Base-by-base conservation (phyloP, 2,888 invertebrate species). In the Mimachlamys varia region DNA sequence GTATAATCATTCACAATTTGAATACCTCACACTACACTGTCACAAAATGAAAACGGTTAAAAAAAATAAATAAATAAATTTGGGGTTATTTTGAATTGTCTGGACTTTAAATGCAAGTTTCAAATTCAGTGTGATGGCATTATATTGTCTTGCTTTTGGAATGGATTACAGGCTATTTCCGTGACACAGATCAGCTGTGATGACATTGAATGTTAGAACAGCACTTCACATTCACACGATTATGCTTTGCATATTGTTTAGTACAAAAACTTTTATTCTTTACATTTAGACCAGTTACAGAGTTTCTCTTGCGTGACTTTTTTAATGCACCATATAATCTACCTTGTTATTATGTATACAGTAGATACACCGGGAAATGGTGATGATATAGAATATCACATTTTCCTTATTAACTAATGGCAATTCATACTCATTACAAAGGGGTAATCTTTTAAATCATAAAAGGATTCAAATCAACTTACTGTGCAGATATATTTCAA, bases 231-330 rank as follows among this genome's bases (percentile, higher is more conserved):
- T 76, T 76, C 76, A 33, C 33, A 76, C 76, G 22, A 76, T 76
- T 76, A 76, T 76, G 76, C 76, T 76, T 76, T 76, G 76, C 76
- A 76, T 76, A 76, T 76, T 76, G 76, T 76, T 76, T 44, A 33
- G 12, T 76, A 22, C 33, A 33, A 76, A 13, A 33, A 12, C 22
- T 22, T 17, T 0, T 22, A 62, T 33, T 33, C 76, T 15, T 33
- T 33, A 33, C 33, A 76, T 33, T 76, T 76, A 76, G 76, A 76
- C 76, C 76, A 76, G n/a, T 76, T 76, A n/a, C 10, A 76, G 55
- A 58, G n/a, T 3, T 53, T 17, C 53, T 33, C 76, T 76, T 76
- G 76, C 76, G 76, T 76, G 76, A 76, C 76, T 76, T 27, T 58
- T 62, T 22, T 76, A 76, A 76, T 76, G 76, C 76, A 76, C 76